Base-by-base conservation (phyloP, 2,888 invertebrate species). In the Stratiomys singularior region DNA sequence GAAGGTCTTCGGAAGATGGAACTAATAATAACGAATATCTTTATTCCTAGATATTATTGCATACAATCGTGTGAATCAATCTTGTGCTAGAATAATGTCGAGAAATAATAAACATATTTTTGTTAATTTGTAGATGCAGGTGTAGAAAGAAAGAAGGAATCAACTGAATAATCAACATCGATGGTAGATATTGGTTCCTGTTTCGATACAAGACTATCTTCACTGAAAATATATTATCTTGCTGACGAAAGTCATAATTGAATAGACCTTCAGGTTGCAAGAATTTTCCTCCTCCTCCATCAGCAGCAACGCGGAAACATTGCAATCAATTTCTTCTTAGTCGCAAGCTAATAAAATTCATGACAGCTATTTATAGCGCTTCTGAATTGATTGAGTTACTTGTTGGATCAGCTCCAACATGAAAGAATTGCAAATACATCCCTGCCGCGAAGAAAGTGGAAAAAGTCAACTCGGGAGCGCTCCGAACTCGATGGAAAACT, bases 341-440 rank as follows among this genome's bases (percentile, higher is more conserved):
- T 60, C 13, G 25, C 25, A 52, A 25, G 64, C 30, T 64, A 64
- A 30, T 64, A 13, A 47, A 52, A 71, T 47, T 27, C 47, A 47
- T 4, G 28, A 25, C 25, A 52, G 47, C 71, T 71, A 71, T 71
- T 64, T 30, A 64, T 64, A 64, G 64, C 46, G 23, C 27, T 4
- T 47, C 71, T 47, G 47, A 25, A 71, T 47, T 71, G 71, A 52
- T 52, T 52, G 27, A 18, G 25, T 71, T 25, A 46, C 67, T 67
- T 37, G 37, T 71, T 71, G 71, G 71, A 71, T 46, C 15, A 25
- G 47, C 52, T 71, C 52, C 47, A 71, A 71, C 18, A 28, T 21
- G 52, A 52, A 18, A 37, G 18, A 52, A 18, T 18, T 52, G 52
- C 4, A 18, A 5, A 15, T 52, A 52, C 15, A 15, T 52, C 15